Conservation (phyloP, 2,113 vertebrate genomes). For the Chauna torquata region DNA sequence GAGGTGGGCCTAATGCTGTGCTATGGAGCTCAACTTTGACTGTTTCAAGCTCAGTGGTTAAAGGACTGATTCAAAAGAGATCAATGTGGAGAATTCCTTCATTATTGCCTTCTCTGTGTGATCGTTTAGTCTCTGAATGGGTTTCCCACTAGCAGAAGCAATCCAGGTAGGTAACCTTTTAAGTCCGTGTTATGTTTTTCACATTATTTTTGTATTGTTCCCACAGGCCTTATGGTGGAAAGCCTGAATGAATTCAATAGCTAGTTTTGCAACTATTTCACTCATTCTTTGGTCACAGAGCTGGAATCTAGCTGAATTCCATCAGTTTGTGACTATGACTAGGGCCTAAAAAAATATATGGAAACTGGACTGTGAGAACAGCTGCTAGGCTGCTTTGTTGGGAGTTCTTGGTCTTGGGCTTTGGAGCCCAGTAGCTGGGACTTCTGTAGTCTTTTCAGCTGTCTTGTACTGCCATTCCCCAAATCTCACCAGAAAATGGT, state of each 20-base stretch:
- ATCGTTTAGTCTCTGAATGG: not conserved
- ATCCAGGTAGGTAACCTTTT: not conserved
- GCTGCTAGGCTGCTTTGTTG: not conserved
- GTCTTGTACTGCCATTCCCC: not conserved
- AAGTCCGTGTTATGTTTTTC: not conserved
- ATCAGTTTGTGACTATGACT: not conserved
- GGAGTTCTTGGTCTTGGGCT: not conserved
- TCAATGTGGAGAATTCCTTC: not conserved
- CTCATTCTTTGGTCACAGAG: not conserved
- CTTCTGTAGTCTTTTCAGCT: not conserved
- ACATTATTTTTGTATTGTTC: not conserved
- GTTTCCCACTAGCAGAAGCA: not conserved
- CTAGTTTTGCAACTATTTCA: not conserved
- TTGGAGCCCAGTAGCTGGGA: not conserved
- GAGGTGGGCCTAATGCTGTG: not conserved
- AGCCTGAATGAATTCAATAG: not conserved
- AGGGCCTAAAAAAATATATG: not conserved
- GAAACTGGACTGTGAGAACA: not conserved
- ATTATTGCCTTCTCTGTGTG: not conserved
- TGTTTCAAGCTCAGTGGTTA: not conserved
- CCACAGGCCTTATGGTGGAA: not conserved
- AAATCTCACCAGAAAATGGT: not conserved
- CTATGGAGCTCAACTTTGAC: not conserved
- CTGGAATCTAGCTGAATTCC: not conserved
- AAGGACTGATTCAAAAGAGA: not conserved